Evolutionary conservation across 2,888 invertebrate genomes (phyloP).

Genomic region (Zhuqinia jingwanae): DNA sequence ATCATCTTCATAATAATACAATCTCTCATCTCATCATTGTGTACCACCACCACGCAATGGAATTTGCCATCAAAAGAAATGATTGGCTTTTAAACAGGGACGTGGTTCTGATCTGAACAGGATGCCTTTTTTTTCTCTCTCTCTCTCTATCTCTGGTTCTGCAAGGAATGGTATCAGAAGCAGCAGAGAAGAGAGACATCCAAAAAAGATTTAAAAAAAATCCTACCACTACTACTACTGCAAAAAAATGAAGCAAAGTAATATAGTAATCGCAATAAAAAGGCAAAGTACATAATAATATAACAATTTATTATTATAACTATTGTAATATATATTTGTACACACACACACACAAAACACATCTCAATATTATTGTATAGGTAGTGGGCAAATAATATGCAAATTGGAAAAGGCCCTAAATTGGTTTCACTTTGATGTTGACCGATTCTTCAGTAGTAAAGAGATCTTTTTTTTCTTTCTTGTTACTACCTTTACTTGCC

Average conservation of each 20-base stretch:
- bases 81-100: conserved; percentile 64
- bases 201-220: conserved; percentile 2
- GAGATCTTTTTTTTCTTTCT: conserved; percentile 21
- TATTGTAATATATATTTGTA: conserved; percentile 9
- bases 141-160: too few relatives aligned
- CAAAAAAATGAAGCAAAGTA: conserved; percentile 35
- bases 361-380: conserved; percentile 1
- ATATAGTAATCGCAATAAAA: conserved; percentile 52
- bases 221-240: neutral
- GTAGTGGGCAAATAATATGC: conserved; percentile 75
- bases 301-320: conserved; percentile 44
- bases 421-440: conserved; percentile 78
- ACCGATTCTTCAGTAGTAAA: conserved; percentile 65
- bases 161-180: conserved; percentile 14
- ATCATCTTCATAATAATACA: conserved; percentile 9
- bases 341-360: conserved; percentile 7
- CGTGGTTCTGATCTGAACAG: conserved; percentile 42
- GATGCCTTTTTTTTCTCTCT: conserved; percentile 49
- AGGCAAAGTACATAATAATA: conserved; percentile 43
- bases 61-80: conserved; percentile 21
- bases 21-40: conserved; percentile 1
- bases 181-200: conserved; percentile 5
- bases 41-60: conserved; percentile 29
- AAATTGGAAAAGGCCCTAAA: conserved; percentile 77
- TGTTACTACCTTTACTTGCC: conserved; percentile 22